A percentile compares a stretch with the other conserved stretches of the same genome.
These are phyloP conservation scores for Meriones psammophilus DNA, from an alignment of 2,797 vertebrate species.

Conservation along the genomic window DNA sequence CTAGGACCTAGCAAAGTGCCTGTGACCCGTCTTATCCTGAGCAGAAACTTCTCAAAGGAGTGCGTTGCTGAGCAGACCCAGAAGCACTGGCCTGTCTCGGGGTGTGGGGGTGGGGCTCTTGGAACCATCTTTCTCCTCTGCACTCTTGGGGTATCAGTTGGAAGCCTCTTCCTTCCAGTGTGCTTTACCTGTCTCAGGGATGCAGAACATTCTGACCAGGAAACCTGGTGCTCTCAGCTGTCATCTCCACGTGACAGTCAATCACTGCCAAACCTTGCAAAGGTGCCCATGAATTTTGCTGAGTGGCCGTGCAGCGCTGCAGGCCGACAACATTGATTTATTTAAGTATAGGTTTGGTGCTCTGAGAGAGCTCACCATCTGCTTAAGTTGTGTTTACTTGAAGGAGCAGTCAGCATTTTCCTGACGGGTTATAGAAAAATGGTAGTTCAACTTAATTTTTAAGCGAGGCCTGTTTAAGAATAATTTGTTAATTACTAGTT, in stretches of 20 bases:
- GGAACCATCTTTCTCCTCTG: conserved; percentile 8
- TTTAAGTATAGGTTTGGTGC: conserved; percentile 83
- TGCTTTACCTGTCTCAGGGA: conserved; percentile 52
- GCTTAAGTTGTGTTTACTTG: conserved; percentile 84
- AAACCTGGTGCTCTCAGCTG: conserved; percentile 62
- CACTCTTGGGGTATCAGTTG: conserved; percentile 31
- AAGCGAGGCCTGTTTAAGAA: conserved; percentile 85
- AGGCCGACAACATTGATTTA: conserved; percentile 80
- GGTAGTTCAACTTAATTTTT: conserved; percentile 83
- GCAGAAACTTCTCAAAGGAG: conserved; percentile 32
- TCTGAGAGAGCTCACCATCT: conserved; percentile 78
- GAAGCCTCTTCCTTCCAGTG: conserved; percentile 60
- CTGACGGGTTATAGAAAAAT: conserved; percentile 83
- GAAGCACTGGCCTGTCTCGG: neutral
- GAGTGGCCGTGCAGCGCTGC: conserved; percentile 75
- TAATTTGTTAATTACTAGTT: conserved; percentile 89
- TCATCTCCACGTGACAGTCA: conserved; percentile 76
- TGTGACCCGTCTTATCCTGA: neutral
- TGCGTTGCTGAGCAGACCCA: neutral
- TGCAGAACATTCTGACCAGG: conserved; percentile 66
- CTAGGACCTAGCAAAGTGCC: neutral
- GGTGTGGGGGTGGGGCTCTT: neutral
- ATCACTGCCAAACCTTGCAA: conserved; percentile 79
- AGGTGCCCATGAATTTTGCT: conserved; percentile 84
- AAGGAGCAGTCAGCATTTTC: conserved; percentile 84